Conservation (phyloP, 1,140 invertebrate species). For the Galendromus occidentalis region DNA sequence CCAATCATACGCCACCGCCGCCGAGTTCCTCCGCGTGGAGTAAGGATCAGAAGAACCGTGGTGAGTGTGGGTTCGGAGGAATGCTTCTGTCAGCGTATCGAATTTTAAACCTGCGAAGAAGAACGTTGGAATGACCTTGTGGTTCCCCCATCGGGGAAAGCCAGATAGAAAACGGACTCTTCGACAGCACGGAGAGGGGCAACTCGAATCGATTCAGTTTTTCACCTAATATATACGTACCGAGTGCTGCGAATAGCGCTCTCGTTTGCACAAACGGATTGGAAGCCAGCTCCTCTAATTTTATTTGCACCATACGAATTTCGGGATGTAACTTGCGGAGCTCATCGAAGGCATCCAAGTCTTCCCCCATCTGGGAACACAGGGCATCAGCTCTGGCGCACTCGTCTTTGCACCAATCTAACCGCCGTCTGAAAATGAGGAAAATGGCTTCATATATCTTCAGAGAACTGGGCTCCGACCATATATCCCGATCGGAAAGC, state of each 20-base stretch:
- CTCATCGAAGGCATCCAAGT: background rate
- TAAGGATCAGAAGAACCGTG: background rate
- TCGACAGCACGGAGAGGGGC: too few relatives aligned
- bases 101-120: background rate
- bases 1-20: conserved; percentile 6
- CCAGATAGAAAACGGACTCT: too few relatives aligned
- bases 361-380: background rate
- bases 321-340: background rate
- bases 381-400: background rate
- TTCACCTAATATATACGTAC: background rate
- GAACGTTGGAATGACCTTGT: too few relatives aligned
- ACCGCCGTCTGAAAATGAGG: background rate
- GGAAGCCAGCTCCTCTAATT: background rate
- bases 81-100: background rate
- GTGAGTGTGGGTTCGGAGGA: background rate
- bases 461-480: too few relatives aligned
- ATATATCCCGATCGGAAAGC: too few relatives aligned
- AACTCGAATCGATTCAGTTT: too few relatives aligned
- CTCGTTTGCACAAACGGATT: background rate
- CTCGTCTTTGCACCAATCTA: conserved; percentile 4
- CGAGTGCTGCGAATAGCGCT: background rate
- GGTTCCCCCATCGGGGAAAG: too few relatives aligned
- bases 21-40: background rate
- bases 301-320: background rate
- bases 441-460: too few relatives aligned